Evolutionary conservation across 2,113 vertebrate species (phyloP), one percentile per base, ranked within the genome.

Genomic region (Engystomops pustulosus): DNA sequence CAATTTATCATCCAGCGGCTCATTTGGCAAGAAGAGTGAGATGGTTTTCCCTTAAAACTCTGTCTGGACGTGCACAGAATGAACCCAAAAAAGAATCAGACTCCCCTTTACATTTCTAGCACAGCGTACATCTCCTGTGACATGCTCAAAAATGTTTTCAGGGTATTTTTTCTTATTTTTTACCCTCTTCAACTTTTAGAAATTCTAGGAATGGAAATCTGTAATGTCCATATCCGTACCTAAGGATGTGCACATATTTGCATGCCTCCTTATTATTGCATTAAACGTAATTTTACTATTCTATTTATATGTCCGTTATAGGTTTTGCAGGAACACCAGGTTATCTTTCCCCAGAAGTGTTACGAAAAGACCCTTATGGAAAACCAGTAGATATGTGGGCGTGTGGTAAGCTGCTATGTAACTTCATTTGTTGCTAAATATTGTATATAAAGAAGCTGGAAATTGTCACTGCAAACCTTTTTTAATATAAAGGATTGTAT

Each of bases 361-460:
- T 99, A 87, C 94, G 97, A 86, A 99, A 99, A 92, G 97, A 99
- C 88, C 97, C 98, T 3, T 99, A 99, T 84, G 97, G 97, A 70
- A 99, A 99, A 86, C 97, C 97, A 8, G 98, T 99, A 90, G 98
- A 99, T 87, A 99, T 99, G 97, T 99, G 98, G 98, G 98, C 98
- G 12, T 99, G 98, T 67, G 98, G 98, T 99, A 93, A 94, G 96
- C 45, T 6, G 68, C 25, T 80, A 12, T 69, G 51, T 45, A 12
- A 45, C 44, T 41, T 5, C 10, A 41, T 2, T 41, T 14, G 18
- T 53, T 18, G 30, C 38, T 34, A 32, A 10, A 8, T 23, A 10
- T 8, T 58, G 8, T 25, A 11, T 58, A 3, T 8, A n/a, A n/a
- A n/a, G n/a, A n/a, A 60, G 30, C 62, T 67, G 30, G 0, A 14